Conservation (phyloP, 2,113 vertebrate genomes). For the Sorex araneus region DNA sequence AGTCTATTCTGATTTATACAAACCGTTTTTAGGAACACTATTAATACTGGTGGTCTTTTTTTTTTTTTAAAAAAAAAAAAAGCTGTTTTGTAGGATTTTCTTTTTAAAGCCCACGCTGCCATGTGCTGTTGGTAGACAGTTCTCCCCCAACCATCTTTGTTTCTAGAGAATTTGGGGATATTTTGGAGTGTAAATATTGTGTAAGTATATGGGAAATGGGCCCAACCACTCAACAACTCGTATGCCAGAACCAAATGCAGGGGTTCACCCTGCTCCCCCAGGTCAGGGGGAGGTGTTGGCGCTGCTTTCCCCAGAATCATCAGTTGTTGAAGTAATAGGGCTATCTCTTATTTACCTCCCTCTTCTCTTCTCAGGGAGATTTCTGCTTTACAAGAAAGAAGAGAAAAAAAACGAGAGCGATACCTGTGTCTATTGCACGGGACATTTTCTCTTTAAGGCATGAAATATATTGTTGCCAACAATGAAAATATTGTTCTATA, state of each 20-base stretch:
- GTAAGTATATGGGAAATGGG: conserved; percentile 69
- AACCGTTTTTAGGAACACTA: neutral
- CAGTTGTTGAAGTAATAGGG: conserved; percentile 85
- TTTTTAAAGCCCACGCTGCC: conserved; percentile 69
- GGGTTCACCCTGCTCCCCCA: conserved; percentile 50
- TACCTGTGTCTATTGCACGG: conserved; percentile 80
- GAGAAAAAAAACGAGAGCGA: conserved; percentile 37
- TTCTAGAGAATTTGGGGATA: neutral
- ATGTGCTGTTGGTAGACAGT: conserved; percentile 5
- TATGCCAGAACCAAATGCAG: neutral
- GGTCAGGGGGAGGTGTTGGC: conserved; percentile 79
- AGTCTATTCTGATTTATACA: neutral
- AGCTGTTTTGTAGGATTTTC: conserved; percentile 54
- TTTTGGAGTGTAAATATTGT: conserved; percentile 35
- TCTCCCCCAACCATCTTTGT: neutral
- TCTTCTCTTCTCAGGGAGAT: conserved; percentile 88
- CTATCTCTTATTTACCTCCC: conserved; percentile 85
- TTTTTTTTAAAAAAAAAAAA: no score
- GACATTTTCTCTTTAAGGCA: conserved; percentile 73
- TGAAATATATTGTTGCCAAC: conserved; percentile 74
- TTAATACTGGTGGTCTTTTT: conserved; percentile 49
- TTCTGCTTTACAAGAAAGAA: conserved; percentile 74
- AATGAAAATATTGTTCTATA: conserved; percentile 74
- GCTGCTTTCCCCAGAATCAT: conserved; percentile 82
- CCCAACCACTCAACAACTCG: conserved; percentile 49